Conservation (phyloP, 2,113 vertebrate species). For the Rhea americana region DNA sequence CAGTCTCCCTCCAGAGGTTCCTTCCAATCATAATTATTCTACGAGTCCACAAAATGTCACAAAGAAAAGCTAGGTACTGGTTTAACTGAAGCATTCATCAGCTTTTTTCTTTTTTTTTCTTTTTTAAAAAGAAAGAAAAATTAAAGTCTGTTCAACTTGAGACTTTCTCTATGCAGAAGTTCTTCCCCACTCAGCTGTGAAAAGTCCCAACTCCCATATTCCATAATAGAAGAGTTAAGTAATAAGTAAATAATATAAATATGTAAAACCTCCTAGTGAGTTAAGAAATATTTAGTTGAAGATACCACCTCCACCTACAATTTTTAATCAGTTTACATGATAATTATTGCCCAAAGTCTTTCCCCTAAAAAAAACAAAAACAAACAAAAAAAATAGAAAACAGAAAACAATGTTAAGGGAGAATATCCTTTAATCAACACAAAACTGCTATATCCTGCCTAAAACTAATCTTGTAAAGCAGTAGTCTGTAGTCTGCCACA, state of each 20-base stretch:
- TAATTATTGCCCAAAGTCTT: not conserved
- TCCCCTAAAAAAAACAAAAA: too few relatives aligned
- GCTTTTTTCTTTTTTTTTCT: too few relatives aligned
- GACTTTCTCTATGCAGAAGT: not conserved
- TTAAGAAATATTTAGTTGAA: not conserved
- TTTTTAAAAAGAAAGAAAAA: too few relatives aligned
- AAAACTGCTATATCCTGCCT: not conserved
- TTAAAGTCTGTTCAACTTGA: not conserved
- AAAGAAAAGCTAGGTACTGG: not conserved
- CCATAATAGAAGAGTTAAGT: not conserved
- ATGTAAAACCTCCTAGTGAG: not conserved
- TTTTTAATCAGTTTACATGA: not conserved
- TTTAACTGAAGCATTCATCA: not conserved
- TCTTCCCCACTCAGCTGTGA: not conserved
- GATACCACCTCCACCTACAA: not conserved
- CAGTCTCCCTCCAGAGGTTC: not conserved
- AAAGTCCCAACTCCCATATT: not conserved
- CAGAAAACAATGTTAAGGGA: not conserved
- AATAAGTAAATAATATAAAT: not conserved
- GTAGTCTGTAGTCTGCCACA: not conserved
- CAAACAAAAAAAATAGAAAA: too few relatives aligned
- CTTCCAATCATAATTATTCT: not conserved
- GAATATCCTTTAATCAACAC: not conserved
- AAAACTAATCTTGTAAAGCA: not conserved
- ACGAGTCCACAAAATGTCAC: not conserved